Evolutionary conservation across 2,797 vertebrate species (phyloP), one percentile per base, ranked within the genome.

Genomic region (Sardinella longiceps): DNA sequence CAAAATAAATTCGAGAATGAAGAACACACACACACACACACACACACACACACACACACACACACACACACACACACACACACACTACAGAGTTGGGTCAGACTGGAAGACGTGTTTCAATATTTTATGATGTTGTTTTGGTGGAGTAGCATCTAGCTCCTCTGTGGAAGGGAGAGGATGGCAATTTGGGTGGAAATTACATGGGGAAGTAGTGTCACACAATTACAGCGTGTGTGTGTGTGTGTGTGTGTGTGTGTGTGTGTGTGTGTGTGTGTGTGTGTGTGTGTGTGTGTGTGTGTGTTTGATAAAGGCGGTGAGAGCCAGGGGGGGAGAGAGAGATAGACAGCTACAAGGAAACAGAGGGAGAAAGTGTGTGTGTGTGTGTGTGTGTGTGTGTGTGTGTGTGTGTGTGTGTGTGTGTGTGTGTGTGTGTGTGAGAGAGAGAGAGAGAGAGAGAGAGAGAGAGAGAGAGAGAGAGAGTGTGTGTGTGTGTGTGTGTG

Each of bases 121-220:
- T 39, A 20, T 37, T 74, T 74, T 74, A 74, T 74, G 66, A 20
- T 37, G 66, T 74, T 37, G 14, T 74, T 70, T 74, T 74, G 4
- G 30, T 39, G 15, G 30, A 37, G 30, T 6, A 3, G 15, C 30
- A 37, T 74, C 30, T 15, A 30, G 37, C 20, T 63, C 60, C 60
- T 28, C 60, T 63, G 14, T 74, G 66, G 66, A 74, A 14, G 66
- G 66, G 30, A 74, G 66, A 74, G 30, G 66, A 74, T 56, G 66
- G 66, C 66, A 74, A 74, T 74, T 74, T 74, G 14, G 66, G 30
- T 18, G 66, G 30, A 74, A 74, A 74, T 74, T 74, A 74, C 66
- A 74, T 74, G 37, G 66, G 5, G 30, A 74, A 14, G 48, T 50
- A 15, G 48, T 50, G 48, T 50, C 48, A 50, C 48, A 50, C 48